These are phyloP conservation scores for Gryllus longicercus DNA, from an alignment of 2,888 invertebrate species.

Conservation along the genomic window DNA sequence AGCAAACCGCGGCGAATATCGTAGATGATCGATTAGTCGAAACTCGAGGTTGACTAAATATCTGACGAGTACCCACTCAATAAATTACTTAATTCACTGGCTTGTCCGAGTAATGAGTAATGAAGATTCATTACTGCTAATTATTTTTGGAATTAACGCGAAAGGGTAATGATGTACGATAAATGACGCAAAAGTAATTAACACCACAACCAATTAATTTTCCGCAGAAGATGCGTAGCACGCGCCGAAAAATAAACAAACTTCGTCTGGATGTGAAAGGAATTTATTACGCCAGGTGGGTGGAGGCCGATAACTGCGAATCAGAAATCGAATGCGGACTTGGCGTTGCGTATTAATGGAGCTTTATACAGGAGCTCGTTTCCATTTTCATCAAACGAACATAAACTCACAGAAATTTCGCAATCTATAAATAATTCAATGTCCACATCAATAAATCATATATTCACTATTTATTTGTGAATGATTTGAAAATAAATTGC, in stretches of 20 bases:
- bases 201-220: conserved; percentile 1
- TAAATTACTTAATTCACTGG: conserved; percentile 17
- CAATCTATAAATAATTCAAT: too few relatives aligned
- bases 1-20: neutral
- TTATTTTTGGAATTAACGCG: conserved; percentile 9
- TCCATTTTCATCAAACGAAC: too few relatives aligned
- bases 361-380: too few relatives aligned
- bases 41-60: conserved; percentile 17
- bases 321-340: too few relatives aligned
- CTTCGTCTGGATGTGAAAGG: neutral
- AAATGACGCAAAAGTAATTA: conserved; percentile 17
- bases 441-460: too few relatives aligned
- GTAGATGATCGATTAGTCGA: conserved; percentile 5
- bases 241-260: neutral
- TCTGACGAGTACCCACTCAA: neutral
- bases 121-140: conserved; percentile 17
- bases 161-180: conserved; percentile 17
- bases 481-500: too few relatives aligned
- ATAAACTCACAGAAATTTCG: too few relatives aligned
- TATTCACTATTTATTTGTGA: too few relatives aligned
- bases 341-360: too few relatives aligned
- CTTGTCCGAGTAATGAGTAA: conserved; percentile 11
- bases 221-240: conserved; percentile 1
- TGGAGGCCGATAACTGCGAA: neutral
- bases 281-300: neutral